Base-by-base conservation (phyloP, 1,140 invertebrate genomes). In the Plodia interpunctella region DNA sequence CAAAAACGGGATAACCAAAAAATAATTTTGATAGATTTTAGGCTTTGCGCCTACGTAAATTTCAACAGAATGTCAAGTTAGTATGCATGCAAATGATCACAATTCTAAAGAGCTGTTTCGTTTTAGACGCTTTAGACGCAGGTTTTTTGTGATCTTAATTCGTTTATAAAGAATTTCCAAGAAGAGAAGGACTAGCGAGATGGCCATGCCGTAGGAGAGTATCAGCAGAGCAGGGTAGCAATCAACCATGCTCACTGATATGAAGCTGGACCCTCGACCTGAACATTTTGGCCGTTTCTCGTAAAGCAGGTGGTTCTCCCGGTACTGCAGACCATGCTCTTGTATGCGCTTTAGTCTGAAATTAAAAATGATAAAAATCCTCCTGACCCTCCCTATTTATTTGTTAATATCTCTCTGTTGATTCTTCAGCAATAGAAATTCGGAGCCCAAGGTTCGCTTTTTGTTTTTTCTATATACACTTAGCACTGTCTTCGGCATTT, bases 241-340 rank as follows among this genome's bases (percentile, higher is more conserved):
- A 62, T 93, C 92, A 0, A 90, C 83, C 64, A 93, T 87, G 52
- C 92, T 92, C 15, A 92, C 92, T n/a, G 90, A 92, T 17, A 93
- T 74, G 56, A 92, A 93, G 28, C 79, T 90, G 1, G 81, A 77
- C 35, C 88, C 90, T 51, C 77, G 78, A 6, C 87, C 89, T 0
- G 76, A 68, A 66, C 93, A 94, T 32, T 78, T 74, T 1, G 93
- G 93, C 66, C 92, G 92, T 53, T 90, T 91, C 17, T 91, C 91
- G 67, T 93, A 94, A 6, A 93, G 70, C 15, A 90, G 72, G 28
- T 69, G 74, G 30, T 92, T 90, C 62, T 92, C 92, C 18, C 92
- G 76, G 35, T 76, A 73, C 61, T 93, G 92, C 2, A 94, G 65
- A 1, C 93, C 93, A 52, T 89, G 90, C 77, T 94, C 93, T 63